Conservation (phyloP, 2,888 invertebrate genomes). For the Pammene aurita region DNA sequence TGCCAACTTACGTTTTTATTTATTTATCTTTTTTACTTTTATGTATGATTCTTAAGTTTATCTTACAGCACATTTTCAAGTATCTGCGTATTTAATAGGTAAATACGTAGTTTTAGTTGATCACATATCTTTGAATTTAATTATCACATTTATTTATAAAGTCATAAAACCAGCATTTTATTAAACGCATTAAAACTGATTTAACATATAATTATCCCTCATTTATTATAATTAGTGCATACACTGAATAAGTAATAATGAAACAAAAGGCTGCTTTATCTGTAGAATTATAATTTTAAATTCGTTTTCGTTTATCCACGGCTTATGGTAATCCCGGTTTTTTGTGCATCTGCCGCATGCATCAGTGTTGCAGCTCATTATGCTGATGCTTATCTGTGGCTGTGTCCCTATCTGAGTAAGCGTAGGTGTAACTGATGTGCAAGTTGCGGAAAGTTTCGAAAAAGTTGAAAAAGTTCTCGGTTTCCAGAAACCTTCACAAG, state of each 20-base stretch:
- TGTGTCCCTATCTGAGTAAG: constrained; percentile 6
- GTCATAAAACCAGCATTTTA: not conserved
- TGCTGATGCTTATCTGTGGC: constrained; percentile 28
- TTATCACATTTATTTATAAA: not conserved
- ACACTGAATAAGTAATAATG: constrained; percentile 31
- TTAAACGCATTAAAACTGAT: not conserved
- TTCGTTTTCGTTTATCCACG: constrained; percentile 31
- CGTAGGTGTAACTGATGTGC: not conserved
- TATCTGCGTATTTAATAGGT: no score
- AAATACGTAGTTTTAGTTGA: not conserved
- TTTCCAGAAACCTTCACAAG: no score
- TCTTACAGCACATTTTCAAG: no score
- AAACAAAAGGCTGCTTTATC: constrained; percentile 32
- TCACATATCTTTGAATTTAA: not conserved
- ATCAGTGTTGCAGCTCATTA: constrained; percentile 34
- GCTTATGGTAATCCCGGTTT: constrained; percentile 34
- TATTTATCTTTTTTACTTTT: no score
- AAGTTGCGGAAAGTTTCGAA: not conserved
- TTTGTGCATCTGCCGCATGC: constrained; percentile 38
- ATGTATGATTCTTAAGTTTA: no score
- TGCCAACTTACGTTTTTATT: no score
- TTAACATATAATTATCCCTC: constrained; percentile 12
- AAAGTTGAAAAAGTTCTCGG: no score
- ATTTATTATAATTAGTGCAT: constrained; percentile 29
- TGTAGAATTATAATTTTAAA: constrained; percentile 38